A percentile compares a stretch with the other conserved stretches of the same genome.
phyloP scores from a whole-genome alignment of 2,113 vertebrate genomes.

The Amphiprion percula region DNA sequence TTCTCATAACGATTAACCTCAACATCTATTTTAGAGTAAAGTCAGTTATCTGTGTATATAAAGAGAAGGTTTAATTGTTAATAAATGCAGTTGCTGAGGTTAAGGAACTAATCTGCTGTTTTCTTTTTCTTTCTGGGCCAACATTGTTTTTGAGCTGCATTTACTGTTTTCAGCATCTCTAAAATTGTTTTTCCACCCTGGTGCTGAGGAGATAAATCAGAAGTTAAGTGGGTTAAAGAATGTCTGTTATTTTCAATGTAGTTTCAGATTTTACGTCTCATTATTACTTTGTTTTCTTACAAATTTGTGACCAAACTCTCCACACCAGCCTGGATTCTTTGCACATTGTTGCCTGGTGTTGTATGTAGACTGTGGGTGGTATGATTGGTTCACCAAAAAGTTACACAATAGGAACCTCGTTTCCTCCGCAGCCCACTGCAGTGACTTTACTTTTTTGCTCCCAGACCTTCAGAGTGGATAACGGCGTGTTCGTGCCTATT shows the following conservation, averaged over 20 bases:
- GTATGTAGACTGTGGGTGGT: slow-evolving; percentile 16
- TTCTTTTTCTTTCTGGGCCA: neutral
- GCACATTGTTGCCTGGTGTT: neutral
- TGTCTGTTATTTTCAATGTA: slow-evolving; percentile 11
- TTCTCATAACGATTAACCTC: too few relatives aligned
- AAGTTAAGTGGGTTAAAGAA: slow-evolving; percentile 1
- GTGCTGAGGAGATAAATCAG: slow-evolving; percentile 10
- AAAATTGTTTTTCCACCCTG: neutral
- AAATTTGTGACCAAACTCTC: too few relatives aligned
- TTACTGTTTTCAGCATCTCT: slow-evolving; percentile 5
- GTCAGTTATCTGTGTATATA: slow-evolving; percentile 35
- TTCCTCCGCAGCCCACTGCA: slow-evolving; percentile 42
- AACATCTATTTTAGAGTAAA: slow-evolving; percentile 10
- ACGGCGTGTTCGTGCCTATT: neutral
- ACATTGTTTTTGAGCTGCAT: neutral
- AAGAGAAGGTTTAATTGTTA: slow-evolving; percentile 27
- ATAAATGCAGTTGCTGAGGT: slow-evolving; percentile 10
- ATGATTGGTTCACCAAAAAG: neutral
- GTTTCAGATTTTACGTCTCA: too few relatives aligned
- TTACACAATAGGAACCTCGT: slow-evolving; percentile 32
- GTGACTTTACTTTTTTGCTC: slow-evolving; percentile 13
- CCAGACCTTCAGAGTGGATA: neutral
- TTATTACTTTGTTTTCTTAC: too few relatives aligned
- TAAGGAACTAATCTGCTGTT: slow-evolving; percentile 8
- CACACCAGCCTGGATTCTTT: neutral